Percentiles rank a stretch among this genome's conserved stretches.
Evolutionary conservation across 2,113 vertebrate genomes (phyloP).

Genomic region (Cyphomyrus plagiostoma): DNA sequence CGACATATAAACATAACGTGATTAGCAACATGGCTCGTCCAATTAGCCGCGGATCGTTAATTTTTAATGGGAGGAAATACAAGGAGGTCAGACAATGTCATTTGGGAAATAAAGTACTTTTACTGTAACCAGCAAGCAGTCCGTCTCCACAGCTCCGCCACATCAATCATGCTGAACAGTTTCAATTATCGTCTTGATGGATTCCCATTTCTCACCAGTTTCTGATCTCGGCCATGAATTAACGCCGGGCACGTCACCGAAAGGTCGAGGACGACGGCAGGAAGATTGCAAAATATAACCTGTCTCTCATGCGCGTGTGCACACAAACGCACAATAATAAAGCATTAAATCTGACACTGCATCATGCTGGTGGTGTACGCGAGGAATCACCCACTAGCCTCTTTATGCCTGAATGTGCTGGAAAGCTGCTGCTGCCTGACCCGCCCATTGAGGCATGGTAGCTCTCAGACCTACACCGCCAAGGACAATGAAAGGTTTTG

Average conservation of each 20-base stretch:
- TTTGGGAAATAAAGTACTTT: slow-evolving; percentile 19
- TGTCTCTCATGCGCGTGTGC: too few species aligned
- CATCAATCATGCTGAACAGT: slow-evolving; percentile 39
- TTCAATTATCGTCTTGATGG: slow-evolving; percentile 39
- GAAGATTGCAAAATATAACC: neutral
- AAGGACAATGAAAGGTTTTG: neutral
- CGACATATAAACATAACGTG: slow-evolving; percentile 27
- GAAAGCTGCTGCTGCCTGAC: neutral
- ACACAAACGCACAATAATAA: neutral
- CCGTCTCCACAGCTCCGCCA: slow-evolving; percentile 20
- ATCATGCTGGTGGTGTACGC: neutral
- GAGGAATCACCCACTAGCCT: neutral
- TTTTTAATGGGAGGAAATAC: slow-evolving; percentile 35
- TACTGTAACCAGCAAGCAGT: slow-evolving; percentile 21
- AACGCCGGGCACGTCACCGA: neutral
- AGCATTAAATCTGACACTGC: neutral
- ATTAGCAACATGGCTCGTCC: slow-evolving; percentile 33
- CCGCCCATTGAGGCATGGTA: neutral
- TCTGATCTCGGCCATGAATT: slow-evolving; percentile 29
- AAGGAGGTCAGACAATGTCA: slow-evolving; percentile 40
- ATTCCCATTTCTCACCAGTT: slow-evolving; percentile 37
- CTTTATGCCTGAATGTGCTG: neutral
- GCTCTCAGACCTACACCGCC: too few species aligned
- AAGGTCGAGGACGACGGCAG: neutral
- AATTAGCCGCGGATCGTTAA: slow-evolving; percentile 38